Conservation (phyloP, 1,140 invertebrate genomes). For the Sesamia nonagrioides region DNA sequence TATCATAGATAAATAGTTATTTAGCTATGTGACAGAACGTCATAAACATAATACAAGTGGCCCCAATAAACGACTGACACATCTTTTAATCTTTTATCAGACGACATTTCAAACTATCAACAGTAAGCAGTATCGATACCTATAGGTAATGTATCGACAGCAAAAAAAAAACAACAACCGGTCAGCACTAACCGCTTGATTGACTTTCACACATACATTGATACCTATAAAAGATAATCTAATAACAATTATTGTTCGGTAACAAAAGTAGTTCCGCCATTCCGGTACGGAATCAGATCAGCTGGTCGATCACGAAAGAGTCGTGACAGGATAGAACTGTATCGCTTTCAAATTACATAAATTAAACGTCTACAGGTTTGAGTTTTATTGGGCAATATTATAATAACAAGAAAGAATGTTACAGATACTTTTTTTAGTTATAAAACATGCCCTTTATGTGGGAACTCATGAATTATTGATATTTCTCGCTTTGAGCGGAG, state of each 20-base stretch:
- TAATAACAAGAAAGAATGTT: neutral
- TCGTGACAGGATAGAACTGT: constrained; percentile 46
- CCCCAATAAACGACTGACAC: neutral
- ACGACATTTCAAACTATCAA: constrained; percentile 14
- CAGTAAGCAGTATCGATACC: neutral
- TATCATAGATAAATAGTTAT: too few species aligned
- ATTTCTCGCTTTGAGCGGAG: too few species aligned
- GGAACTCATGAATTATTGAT: too few species aligned
- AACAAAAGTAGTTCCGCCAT: constrained; percentile 19
- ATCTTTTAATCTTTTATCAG: neutral
- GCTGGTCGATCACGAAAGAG: constrained; percentile 23
- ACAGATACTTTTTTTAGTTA: neutral
- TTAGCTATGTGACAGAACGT: neutral
- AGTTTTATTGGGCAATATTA: neutral
- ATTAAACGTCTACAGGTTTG: neutral
- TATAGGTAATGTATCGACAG: neutral
- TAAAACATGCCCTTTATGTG: neutral
- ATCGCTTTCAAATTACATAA: constrained; percentile 47
- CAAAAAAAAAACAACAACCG: neutral
- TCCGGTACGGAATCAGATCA: constrained; percentile 4
- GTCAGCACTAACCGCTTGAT: constrained; percentile 1
- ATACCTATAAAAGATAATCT: constrained; percentile 35
- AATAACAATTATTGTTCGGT: constrained; percentile 26
- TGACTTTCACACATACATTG: constrained; percentile 21
- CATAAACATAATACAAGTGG: neutral